Evolutionary conservation across 1,140 invertebrate genomes (phyloP).

Genomic region (Pteromalus puparum): DNA sequence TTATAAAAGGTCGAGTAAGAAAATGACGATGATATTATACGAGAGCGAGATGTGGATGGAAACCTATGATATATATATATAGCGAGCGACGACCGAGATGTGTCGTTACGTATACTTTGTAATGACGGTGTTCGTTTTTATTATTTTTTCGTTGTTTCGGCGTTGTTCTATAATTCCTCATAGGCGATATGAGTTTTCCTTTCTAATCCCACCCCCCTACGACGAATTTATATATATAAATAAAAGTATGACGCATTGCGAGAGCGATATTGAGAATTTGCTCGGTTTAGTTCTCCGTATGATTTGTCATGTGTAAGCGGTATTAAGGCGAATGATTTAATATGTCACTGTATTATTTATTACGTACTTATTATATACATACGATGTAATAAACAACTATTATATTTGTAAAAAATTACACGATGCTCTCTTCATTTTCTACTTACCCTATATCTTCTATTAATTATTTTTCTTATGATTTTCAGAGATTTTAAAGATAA

Average conservation of each 20-base stretch:
- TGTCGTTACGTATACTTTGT: slow-evolving; percentile 40
- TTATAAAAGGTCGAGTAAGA: neutral
- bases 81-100: slow-evolving; percentile 26
- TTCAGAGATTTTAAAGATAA: too few species aligned
- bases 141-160: neutral
- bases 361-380: slow-evolving; percentile 46
- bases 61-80: neutral
- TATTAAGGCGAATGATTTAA: slow-evolving; percentile 36
- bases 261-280: neutral
- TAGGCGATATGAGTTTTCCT: neutral
- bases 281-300: slow-evolving; percentile 1
- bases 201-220: neutral
- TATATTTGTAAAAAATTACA: slow-evolving; percentile 49
- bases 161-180: neutral
- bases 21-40: neutral
- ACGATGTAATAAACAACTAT: slow-evolving; percentile 54
- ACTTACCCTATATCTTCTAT: neutral
- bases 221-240: slow-evolving; percentile 14
- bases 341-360: slow-evolving; percentile 51
- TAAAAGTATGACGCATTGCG: neutral
- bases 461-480: too few species aligned
- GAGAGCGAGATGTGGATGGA: slow-evolving; percentile 18
- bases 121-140: neutral
- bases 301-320: slow-evolving; percentile 24
- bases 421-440: neutral